Percentiles rank a stretch among this genome's conserved stretches.
phyloP scores from a whole-genome alignment of 2,113 vertebrate species.

The Mus spicilegus region DNA sequence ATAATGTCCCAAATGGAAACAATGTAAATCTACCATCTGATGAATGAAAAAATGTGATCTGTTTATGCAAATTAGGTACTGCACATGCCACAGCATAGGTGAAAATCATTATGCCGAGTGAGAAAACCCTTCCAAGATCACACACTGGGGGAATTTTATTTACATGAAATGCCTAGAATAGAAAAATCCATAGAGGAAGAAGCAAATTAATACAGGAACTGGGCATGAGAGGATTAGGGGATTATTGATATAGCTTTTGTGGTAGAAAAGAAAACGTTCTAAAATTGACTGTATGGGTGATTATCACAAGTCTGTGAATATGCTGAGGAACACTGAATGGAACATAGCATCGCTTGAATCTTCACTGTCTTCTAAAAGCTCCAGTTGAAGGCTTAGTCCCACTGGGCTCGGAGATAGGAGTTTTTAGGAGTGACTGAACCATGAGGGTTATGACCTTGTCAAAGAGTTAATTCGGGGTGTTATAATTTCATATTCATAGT shows the following conservation, averaged over 20 bases:
- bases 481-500: no score
- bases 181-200: background rate
- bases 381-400: background rate
- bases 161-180: constrained; percentile 20
- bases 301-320: background rate
- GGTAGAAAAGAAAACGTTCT: constrained; percentile 16
- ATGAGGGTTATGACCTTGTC: background rate
- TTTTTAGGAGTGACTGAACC: background rate
- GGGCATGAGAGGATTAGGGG: background rate
- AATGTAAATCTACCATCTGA: background rate
- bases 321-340: background rate
- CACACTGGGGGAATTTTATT: background rate
- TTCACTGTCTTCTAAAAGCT: background rate
- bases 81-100: background rate
- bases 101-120: background rate
- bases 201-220: background rate
- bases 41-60: background rate
- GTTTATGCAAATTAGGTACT: background rate
- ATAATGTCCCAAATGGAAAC: background rate
- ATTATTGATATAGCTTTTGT: background rate
- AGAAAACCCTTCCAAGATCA: constrained; percentile 22
- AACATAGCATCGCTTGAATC: background rate
- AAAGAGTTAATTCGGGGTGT: background rate
- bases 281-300: background rate
- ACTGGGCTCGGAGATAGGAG: background rate